Base-by-base conservation (phyloP, 2,113 vertebrate genomes). In the Phyllopteryx taeniolatus region DNA sequence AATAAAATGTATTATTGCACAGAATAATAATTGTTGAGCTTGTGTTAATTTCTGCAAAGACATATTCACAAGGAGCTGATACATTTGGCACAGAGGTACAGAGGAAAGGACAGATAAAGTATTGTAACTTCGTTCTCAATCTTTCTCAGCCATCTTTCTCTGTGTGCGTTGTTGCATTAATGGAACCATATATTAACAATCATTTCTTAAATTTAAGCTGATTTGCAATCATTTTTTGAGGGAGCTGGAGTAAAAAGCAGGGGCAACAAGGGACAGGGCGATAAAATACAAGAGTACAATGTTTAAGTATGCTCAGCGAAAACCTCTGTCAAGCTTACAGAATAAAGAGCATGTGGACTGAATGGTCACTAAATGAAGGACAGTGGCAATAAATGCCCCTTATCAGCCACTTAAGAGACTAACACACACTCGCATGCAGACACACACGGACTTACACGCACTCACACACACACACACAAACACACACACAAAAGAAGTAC, bases 11-110 rank as follows among this genome's bases (percentile, higher is more conserved):
- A 39, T 85, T 80, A 88, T 75, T 80, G 71, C 63, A n/a, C 51
- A 76, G 71, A 73, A 70, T 83, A 80, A 86, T 85, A 77, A 43
- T 54, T 13, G 54, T 83, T 72, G 82, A 77, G 82, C 84, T 82
- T 68, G 47, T 60, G n/a, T n/a, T 54, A 67, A 74, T 72, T 83
- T 83, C 75, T 77, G 70, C 53, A 68, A 70, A 9, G 4, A 68
- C 11, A 19, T 80, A 78, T 85, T 85, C 82, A 82, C 12, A 33
- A 73, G 53, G 17, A 54, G 20, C 53, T 54, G 53, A 54, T n/a
- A 53, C 5, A 54, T n/a, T 54, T 54, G 20, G 33, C 20, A 70
- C 27, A 17, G 71, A 75, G 78, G 33, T n/a, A 70, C 27, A 14
- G 71, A 75, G 76, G 70, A 64, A 62, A 54, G 65, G 57, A 68